A percentile compares a stretch with the other conserved stretches of the same genome.
phyloP scores from a whole-genome alignment of 2,113 vertebrate species.

The Ctenomys sociabilis region DNA sequence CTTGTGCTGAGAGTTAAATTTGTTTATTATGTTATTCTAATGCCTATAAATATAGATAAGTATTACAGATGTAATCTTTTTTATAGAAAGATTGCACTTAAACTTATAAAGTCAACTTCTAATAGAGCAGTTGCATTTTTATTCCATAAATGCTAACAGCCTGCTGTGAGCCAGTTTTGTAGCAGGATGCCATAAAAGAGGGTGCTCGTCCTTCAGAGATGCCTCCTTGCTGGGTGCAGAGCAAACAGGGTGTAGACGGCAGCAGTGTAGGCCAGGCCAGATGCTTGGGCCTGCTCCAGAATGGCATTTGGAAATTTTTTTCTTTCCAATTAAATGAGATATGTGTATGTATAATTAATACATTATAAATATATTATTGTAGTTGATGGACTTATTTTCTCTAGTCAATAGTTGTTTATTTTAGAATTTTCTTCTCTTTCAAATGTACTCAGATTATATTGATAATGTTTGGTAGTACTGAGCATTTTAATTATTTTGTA shows the following conservation, averaged over 20 bases:
- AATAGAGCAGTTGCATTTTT: slow-evolving; percentile 11
- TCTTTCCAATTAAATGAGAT: background rate
- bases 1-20: background rate
- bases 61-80: background rate
- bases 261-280: background rate
- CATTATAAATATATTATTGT: background rate
- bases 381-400: background rate
- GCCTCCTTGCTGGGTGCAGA: background rate
- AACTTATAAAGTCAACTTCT: slow-evolving; percentile 32
- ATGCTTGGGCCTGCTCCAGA: background rate
- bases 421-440: slow-evolving; percentile 22
- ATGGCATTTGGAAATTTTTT: background rate
- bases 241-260: background rate
- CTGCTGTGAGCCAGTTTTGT: background rate
- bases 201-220: background rate
- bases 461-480: background rate
- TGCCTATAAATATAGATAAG: background rate
- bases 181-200: background rate
- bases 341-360: background rate
- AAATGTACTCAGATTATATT: background rate
- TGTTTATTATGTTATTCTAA: background rate
- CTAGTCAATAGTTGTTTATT: background rate
- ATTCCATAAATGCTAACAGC: background rate
- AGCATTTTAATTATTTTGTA: slow-evolving; percentile 1
- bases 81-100: background rate